These are phyloP conservation scores for Botia almorhae DNA, from an alignment of 2,797 vertebrate genomes.

Conservation along the genomic window DNA sequence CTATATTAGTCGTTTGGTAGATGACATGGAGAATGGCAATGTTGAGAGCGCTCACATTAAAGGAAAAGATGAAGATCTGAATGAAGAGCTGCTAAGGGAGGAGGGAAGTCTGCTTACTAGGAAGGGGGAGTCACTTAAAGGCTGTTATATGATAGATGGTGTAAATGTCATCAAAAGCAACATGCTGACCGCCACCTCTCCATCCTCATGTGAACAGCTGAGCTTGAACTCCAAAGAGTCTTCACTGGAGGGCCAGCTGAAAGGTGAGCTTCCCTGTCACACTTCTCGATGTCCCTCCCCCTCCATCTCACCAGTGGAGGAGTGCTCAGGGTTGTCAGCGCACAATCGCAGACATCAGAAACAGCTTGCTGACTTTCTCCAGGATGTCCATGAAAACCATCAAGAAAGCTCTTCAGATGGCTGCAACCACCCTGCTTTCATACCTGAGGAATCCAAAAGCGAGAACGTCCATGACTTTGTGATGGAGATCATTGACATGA, in stretches of 20 bases:
- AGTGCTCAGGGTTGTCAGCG: conserved; percentile 58
- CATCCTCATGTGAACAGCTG: conserved; percentile 60
- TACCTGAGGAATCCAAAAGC: conserved; percentile 66
- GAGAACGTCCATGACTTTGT: conserved; percentile 90
- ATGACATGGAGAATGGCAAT: conserved; percentile 96
- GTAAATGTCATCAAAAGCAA: conserved; percentile 66
- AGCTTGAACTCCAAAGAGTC: conserved; percentile 61
- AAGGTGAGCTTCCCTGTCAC: conserved; percentile 80
- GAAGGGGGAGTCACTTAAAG: conserved; percentile 74
- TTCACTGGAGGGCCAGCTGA: conserved; percentile 76
- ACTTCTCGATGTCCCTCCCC: conserved; percentile 64
- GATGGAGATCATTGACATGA: conserved; percentile 94
- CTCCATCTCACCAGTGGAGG: conserved; percentile 65
- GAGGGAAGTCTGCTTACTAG: conserved; percentile 74
- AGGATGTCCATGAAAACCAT: conserved; percentile 69
- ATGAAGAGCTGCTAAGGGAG: conserved; percentile 72
- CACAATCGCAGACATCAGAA: conserved; percentile 72
- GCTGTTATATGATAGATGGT: conserved; percentile 69
- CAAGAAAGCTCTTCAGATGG: conserved; percentile 65
- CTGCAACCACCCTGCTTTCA: conserved; percentile 68
- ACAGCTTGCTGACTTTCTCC: conserved; percentile 73
- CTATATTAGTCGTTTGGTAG: conserved; percentile 81
- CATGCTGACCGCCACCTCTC: conserved; percentile 64
- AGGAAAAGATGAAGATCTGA: conserved; percentile 72
- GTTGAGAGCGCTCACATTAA: conserved; percentile 78